Evolutionary conservation across 2,888 invertebrate genomes (phyloP), one percentile per base, ranked within the genome.

Genomic region (Parascotia fuliginaria): DNA sequence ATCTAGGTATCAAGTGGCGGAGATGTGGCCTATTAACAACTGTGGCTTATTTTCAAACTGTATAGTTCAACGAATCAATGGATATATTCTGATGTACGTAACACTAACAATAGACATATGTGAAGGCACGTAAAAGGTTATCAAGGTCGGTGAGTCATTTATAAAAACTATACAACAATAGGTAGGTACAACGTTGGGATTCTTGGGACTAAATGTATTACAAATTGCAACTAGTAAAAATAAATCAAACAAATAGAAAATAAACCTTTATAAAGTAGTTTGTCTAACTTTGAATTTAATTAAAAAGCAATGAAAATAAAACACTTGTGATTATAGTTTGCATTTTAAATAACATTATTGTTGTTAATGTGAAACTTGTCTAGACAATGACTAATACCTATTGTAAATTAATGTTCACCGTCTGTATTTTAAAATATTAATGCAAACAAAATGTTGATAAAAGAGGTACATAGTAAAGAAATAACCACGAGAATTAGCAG

Each of bases 1-100:
- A 63, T n/a, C n/a, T n/a, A n/a, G 54, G 49, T 55, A 54, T 31
- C 66, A 75, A 60, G 56, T 49, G 54, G 50, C 47, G 46, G 45
- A 60, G 60, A 58, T 50, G 57, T 73, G 73, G 73, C 70, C 44
- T 11, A 32, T 41, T 50, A 73, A 70, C 71, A 75, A 34, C 49
- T 33, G 42, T 42, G 43, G 36, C 43, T 29, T 40, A 31, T 33
- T 53, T 56, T 47, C 47, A 52, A 60, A 19, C 43, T 60, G 66
- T 48, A 48, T 58, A 59, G 40, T 15, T 32, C 28, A 22, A 22
- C 22, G 36, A 11, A 38, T 27, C 39, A 32, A 36, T 29, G 9
- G 14, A 38, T 14, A 32, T 38, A 1, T 32, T 32, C n/a, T 27
- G n/a, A 13, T 13, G 13, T 31, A 13, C 7, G 9, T 6, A 33